Percentiles rank a stretch among this genome's conserved stretches.
phyloP scores from a whole-genome alignment of 2,888 invertebrate species.

The Himalopsyche kuldschensis region DNA sequence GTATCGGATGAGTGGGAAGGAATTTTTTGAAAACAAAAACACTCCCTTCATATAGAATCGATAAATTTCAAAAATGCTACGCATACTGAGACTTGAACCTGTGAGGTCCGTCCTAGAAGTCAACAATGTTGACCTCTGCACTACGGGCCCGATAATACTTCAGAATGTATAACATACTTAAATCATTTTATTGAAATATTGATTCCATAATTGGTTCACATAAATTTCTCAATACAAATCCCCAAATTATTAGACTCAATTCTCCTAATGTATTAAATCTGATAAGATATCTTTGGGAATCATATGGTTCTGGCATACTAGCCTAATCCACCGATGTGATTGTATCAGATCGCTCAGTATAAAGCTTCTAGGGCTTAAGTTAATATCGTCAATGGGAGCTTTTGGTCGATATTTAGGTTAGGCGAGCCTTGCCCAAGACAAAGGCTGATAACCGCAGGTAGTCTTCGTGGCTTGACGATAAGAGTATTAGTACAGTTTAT shows the following conservation, averaged over 20 bases:
- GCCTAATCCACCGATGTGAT: not conserved
- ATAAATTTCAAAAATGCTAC: too few species aligned
- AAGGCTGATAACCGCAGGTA: not conserved
- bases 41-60: too few species aligned
- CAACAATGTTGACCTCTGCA: too few species aligned
- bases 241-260: not conserved
- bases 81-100: too few species aligned
- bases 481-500: not conserved
- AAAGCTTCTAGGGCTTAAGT: not conserved
- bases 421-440: not conserved
- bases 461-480: not conserved
- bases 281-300: not conserved
- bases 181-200: too few species aligned
- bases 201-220: not conserved
- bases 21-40: too few species aligned
- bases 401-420: not conserved
- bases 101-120: too few species aligned
- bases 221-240: not conserved
- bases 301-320: not conserved
- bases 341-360: not conserved
- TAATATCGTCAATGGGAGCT: not conserved
- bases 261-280: not conserved
- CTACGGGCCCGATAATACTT: too few species aligned
- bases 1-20: too few species aligned
- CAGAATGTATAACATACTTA: too few species aligned